These are phyloP conservation scores for Phania funesta DNA, from an alignment of 2,888 invertebrate genomes.

Conservation along the genomic window DNA sequence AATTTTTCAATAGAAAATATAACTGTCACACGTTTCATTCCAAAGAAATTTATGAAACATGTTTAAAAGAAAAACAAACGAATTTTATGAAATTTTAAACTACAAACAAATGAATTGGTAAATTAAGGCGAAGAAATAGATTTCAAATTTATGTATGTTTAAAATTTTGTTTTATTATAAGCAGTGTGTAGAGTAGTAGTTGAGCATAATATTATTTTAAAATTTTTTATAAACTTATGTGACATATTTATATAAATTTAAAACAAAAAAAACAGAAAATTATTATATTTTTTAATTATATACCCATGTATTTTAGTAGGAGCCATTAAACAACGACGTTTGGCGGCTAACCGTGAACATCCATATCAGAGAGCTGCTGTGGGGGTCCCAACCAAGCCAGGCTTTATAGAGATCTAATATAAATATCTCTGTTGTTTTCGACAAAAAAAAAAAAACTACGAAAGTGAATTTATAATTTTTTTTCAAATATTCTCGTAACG, in stretches of 20 bases:
- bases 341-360: constrained; percentile 93
- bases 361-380: constrained; percentile 94
- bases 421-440: constrained; percentile 20
- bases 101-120: neutral
- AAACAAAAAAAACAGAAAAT: neutral
- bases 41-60: constrained; percentile 76
- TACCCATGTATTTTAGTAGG: constrained; percentile 79
- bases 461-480: constrained; percentile 64
- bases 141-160: neutral
- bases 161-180: constrained; percentile 1
- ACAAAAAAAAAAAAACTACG: constrained; percentile 2
- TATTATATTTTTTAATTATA: constrained; percentile 70
- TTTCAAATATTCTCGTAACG: constrained; percentile 27
- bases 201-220: constrained; percentile 43
- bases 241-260: constrained; percentile 16
- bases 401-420: constrained; percentile 78
- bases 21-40: constrained; percentile 76
- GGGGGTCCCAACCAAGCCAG: constrained; percentile 86
- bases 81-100: constrained; percentile 23
- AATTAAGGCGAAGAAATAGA: neutral
- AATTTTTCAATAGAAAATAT: constrained; percentile 43
- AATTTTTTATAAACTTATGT: constrained; percentile 29
- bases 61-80: constrained; percentile 12
- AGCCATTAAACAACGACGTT: constrained; percentile 87
- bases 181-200: constrained; percentile 23